Base-by-base conservation (phyloP, 2,888 invertebrate species). In the Steinernema scapterisci region DNA sequence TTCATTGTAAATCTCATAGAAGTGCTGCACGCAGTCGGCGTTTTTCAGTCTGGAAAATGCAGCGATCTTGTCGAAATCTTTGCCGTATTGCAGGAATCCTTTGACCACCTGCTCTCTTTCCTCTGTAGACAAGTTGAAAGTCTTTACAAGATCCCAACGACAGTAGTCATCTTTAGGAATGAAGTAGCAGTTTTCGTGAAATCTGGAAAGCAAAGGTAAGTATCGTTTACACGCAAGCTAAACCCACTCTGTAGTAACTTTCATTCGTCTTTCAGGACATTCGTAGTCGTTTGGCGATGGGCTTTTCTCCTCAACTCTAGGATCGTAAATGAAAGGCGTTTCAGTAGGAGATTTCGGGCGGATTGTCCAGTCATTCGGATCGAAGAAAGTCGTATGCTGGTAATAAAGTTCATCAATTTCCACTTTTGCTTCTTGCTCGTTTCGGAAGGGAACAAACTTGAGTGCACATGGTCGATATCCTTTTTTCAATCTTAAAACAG, bases 111-210 rank as follows among this genome's bases (percentile, higher is more conserved):
- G 23, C 63, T 63, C 63, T 31, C 11, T 63, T 3, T 63, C 25
- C 3, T 25, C 9, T 38, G 38, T 3, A 38, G 38, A 38, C 38
- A 38, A 6, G 38, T 6, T 6, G 9, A 38, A 9, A 9, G 3
- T 38, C 9, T 9, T 38, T 38, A 9, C 9, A 9, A 25, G 23
- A 13, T 63, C 7, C 63, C 63, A 63, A 19, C 63, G 63, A 5
- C 27, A 25, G 3, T 27, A 16, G 6, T 27, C 27, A 2, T 25
- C 25, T 31, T 21, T 63, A 5, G 16, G 9, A 1, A 63, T 25
- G 31, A 63, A 63, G 16, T 25, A 63, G 25, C 63, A 63, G 38
- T 63, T n/a, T 13, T 63, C 38, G 63, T 63, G 63, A 16, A 31
- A 31, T n/a, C 63, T 63, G 31, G 2, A 63, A 63, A 48, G 19